Evolutionary conservation across 2,888 invertebrate species (phyloP), one percentile per base, ranked within the genome.

Genomic region (Plusia festucae): DNA sequence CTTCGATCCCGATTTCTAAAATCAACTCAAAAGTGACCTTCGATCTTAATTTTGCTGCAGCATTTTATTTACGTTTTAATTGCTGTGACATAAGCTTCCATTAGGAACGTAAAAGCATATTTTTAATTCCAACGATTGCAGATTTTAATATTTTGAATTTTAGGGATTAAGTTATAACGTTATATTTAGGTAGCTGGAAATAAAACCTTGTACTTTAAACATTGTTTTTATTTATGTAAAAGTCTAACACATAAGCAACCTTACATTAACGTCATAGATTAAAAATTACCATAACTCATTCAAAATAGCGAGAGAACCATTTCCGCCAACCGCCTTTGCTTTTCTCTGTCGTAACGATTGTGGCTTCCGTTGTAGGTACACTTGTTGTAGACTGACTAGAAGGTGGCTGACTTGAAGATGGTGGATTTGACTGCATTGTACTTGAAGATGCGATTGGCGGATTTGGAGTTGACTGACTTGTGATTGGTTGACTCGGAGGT

Each of bases 301-400:
- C 20, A 49, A 49, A 49, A 49, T 49, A 49, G 20, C 46, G 46
- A 20, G 18, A 3, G 11, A 49, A 49, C 46, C 46, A 49, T 20
- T 18, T 20, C 11, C 46, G 9, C 46, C 46, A 49, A 13, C 46
- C 20, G 8, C 44, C 16, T 11, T 20, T 49, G 18, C 0, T 9
- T 9, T 49, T 49, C 11, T 49, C 46, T 0, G 46, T 20, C 9
- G 46, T 18, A 3, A 1, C 20, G 9, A 20, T 49, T 18, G 0
- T 20, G 20, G 18, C 46, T 49, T 49, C 20, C 2, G 46, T 49
- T 20, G 46, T 46, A 40, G 40, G n/a, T 40, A n/a, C n/a, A 40
- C n/a, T 40, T n/a, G 40, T 40, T n/a, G 40, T n/a, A 46, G 46
- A 20, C 20, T 49, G 46, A 49, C 46, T 49, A 20, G 46, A 20